These are phyloP conservation scores for Cataglyphis albicans DNA, from an alignment of 2,888 invertebrate genomes.

Conservation along the genomic window DNA sequence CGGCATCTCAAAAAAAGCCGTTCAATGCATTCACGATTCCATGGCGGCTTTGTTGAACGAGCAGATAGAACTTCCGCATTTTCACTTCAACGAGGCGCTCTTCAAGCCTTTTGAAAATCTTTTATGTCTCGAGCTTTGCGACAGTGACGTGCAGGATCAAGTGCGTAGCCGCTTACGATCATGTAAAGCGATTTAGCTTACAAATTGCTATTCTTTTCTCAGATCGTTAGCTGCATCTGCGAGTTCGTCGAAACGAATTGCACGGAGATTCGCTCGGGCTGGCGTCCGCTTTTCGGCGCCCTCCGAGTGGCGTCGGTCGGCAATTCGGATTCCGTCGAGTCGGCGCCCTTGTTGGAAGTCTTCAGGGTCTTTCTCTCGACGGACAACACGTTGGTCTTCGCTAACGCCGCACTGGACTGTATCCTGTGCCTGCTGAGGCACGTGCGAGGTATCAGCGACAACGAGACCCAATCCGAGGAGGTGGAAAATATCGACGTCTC, in stretches of 20 bases:
- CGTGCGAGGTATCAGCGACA: slow-evolving; percentile 90
- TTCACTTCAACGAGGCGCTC: slow-evolving; percentile 97
- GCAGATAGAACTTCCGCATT: slow-evolving; percentile 95
- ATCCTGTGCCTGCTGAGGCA: slow-evolving; percentile 95
- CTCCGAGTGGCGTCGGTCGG: slow-evolving; percentile 92
- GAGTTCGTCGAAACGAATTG: slow-evolving; percentile 98
- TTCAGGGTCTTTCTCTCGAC: slow-evolving; percentile 97
- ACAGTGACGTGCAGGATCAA: slow-evolving; percentile 94
- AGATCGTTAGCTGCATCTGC: slow-evolving; percentile 98
- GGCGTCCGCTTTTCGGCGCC: slow-evolving; percentile 98
- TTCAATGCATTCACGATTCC: slow-evolving; percentile 96
- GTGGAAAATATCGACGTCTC: slow-evolving; percentile 82
- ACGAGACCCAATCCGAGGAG: slow-evolving; percentile 85
- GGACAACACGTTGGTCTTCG: slow-evolving; percentile 96
- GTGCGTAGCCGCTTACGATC: slow-evolving; percentile 64
- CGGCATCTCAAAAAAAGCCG: slow-evolving; percentile 95
- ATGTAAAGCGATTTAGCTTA: background rate
- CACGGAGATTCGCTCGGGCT: slow-evolving; percentile 97
- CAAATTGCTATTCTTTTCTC: slow-evolving; percentile 1
- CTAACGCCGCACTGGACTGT: slow-evolving; percentile 97
- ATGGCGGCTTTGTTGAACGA: slow-evolving; percentile 95
- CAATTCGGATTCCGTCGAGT: slow-evolving; percentile 90
- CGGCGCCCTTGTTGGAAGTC: slow-evolving; percentile 93
- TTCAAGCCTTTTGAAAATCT: slow-evolving; percentile 98
- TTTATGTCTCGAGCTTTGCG: slow-evolving; percentile 96